phyloP scores from a whole-genome alignment of 2,888 invertebrate species.

The Macroteleia sp. region DNA sequence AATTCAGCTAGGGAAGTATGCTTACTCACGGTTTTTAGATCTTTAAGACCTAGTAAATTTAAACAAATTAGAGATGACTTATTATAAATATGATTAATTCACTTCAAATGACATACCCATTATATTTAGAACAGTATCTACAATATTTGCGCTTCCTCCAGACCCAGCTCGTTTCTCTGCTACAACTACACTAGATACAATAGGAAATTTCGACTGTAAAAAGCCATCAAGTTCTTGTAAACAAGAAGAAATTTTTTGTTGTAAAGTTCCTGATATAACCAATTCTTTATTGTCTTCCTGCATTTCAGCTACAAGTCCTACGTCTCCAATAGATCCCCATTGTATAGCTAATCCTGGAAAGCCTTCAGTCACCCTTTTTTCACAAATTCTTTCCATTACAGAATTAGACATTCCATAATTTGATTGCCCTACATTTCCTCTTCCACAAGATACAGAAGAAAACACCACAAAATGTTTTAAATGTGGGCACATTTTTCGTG shows the following conservation, averaged over 20 bases:
- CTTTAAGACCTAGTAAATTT: slow-evolving; percentile 78
- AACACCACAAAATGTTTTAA: slow-evolving; percentile 87
- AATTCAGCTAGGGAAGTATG: slow-evolving; percentile 93
- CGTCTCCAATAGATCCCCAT: slow-evolving; percentile 73
- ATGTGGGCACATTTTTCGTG: slow-evolving; percentile 59
- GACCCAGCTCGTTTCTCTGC: slow-evolving; percentile 91
- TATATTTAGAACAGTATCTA: slow-evolving; percentile 89
- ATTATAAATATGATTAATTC: too few species aligned
- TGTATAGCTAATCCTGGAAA: slow-evolving; percentile 60
- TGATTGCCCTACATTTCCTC: slow-evolving; percentile 88
- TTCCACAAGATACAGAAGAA: slow-evolving; percentile 87
- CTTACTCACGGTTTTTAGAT: slow-evolving; percentile 87
- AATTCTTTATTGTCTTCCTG: slow-evolving; percentile 88
- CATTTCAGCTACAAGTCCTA: slow-evolving; percentile 92
- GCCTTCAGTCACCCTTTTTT: slow-evolving; percentile 79
- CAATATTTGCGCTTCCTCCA: slow-evolving; percentile 87
- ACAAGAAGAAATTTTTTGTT: slow-evolving; percentile 93
- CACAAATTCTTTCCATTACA: slow-evolving; percentile 87
- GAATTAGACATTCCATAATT: slow-evolving; percentile 87
- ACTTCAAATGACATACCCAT: slow-evolving; percentile 82
- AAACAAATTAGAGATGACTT: too few species aligned
- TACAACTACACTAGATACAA: slow-evolving; percentile 93
- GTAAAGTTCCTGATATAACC: slow-evolving; percentile 91
- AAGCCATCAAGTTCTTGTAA: slow-evolving; percentile 90
- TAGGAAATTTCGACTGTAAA: slow-evolving; percentile 86